Evolutionary conservation across 2,113 vertebrate genomes (phyloP), one percentile per base, ranked within the genome.

Genomic region (Mus pahari): DNA sequence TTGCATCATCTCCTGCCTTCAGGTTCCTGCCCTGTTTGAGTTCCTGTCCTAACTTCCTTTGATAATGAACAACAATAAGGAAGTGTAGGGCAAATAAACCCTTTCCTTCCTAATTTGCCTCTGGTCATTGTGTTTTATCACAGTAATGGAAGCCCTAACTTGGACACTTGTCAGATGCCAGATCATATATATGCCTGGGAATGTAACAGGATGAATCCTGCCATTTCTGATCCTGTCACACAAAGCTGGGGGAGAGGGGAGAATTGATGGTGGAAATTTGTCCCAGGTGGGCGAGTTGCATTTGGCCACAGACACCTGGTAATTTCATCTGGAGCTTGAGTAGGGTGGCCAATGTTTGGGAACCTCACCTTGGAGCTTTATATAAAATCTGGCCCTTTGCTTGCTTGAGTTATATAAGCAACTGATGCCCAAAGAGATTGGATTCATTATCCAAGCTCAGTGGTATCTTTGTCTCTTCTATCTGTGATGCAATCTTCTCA

Each of bases 311-410:
- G 33, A 36, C 3, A 48, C 28, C 2, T 4, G 1, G 22, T 0
- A 6, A 28, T 33, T 28, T 26, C 45, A 5, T 1, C 48, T 0
- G 24, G 1, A 19, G 4, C 4, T n/a, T 28, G 1, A 3, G n/a
- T 3, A 13, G 42, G 28, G 45, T 20, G 5, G 1, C 4, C 3
- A 0, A 0, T 60, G 10, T 39, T 16, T 17, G 0, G 28, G 4
- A 33, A 2, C 28, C 12, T 36, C 12, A 7, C 70, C 36, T 39
- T 3, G 75, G 74, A 33, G 7, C 14, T 8, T 17, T 0, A 5
- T 36, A 14, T 53, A 39, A 64, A 62, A 91, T 26, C 2, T 0
- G 9, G n/a, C 2, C 45, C 55, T 36, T 60, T 6, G 3, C 6
- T 64, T 26, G 68, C 6, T 45, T 70, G 53, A 11, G 33, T 58